These are phyloP conservation scores for Reinhardtius hippoglossoides DNA, from an alignment of 2,113 vertebrate species.

Conservation along the genomic window DNA sequence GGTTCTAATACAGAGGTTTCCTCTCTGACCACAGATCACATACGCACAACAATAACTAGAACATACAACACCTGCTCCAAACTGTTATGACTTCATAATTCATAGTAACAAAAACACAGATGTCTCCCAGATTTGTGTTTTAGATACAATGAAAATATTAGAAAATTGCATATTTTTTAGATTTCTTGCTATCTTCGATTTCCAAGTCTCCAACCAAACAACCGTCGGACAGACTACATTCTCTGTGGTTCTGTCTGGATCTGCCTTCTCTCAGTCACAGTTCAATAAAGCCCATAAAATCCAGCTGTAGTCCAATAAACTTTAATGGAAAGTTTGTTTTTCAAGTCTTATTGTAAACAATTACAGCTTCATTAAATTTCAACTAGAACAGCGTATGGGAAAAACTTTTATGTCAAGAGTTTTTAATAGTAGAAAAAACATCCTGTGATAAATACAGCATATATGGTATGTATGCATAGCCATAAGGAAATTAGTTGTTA, in stretches of 20 bases:
- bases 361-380: background rate
- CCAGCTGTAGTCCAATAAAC: conserved; percentile 9
- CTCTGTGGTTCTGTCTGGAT: background rate
- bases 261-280: background rate
- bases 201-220: background rate
- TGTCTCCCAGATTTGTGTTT: background rate
- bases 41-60: background rate
- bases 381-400: background rate
- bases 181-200: background rate
- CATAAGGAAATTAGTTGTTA: conserved; percentile 30
- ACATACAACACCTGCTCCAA: background rate
- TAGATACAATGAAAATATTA: background rate
- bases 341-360: background rate
- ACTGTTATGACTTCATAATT: background rate
- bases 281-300: background rate
- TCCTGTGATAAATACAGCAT: background rate
- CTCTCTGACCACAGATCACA: background rate
- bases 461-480: background rate
- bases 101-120: background rate
- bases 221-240: background rate
- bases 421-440: background rate
- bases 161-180: background rate
- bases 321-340: conserved; percentile 8
- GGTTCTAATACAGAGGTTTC: background rate
- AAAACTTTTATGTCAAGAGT: background rate